phyloP scores from a whole-genome alignment of 1,140 invertebrate genomes.

The Scylla paramamosain region DNA sequence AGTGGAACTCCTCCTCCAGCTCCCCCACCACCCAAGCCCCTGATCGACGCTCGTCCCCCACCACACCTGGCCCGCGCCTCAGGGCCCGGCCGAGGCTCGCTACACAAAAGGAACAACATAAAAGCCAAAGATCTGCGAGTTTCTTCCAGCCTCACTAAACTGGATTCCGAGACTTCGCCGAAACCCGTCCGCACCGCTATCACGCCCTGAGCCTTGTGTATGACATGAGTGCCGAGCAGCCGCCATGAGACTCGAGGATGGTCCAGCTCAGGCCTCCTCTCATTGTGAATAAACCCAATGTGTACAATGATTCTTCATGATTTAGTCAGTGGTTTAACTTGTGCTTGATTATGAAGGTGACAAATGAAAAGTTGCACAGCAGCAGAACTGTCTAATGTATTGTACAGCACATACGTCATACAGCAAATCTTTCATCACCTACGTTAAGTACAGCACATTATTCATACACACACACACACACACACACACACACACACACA shows the following conservation, averaged over 20 bases:
- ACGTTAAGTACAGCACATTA: background rate
- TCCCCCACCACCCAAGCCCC: background rate
- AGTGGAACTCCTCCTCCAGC: background rate
- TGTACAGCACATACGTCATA: too few relatives aligned
- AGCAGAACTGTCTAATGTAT: background rate
- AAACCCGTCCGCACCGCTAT: conserved; percentile 59
- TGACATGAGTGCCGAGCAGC: background rate
- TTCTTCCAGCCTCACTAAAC: conserved; percentile 66
- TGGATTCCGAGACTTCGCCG: conserved; percentile 31
- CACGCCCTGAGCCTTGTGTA: conserved; percentile 29
- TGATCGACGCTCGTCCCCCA: background rate
- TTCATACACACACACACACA: conserved; percentile 34
- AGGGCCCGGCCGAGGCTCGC: background rate
- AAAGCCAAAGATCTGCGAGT: conserved; percentile 44
- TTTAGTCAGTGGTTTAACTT: background rate
- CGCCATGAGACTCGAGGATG: background rate
- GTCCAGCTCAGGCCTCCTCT: background rate
- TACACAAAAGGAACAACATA: conserved; percentile 13
- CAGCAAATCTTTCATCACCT: background rate
- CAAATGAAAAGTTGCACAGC: background rate
- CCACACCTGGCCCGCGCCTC: conserved; percentile 45
- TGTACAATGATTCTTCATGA: background rate
- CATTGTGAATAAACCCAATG: background rate
- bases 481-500: conserved; percentile 52
- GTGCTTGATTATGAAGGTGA: background rate